phyloP scores from a whole-genome alignment of 1,140 invertebrate species.

The Drosophila eugracilis region DNA sequence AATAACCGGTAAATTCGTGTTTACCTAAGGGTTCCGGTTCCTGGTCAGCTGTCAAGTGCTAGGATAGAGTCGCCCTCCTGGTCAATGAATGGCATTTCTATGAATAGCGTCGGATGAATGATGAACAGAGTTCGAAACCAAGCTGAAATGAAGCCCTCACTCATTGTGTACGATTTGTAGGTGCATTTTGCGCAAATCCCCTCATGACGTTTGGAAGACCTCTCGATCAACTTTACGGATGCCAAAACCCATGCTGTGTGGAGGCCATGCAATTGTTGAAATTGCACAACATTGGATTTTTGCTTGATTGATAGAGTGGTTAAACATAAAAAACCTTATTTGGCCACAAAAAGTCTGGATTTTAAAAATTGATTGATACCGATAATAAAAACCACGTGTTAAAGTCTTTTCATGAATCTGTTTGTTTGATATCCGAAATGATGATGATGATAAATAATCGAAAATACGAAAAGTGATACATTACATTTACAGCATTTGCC shows the following conservation, averaged over 20 bases:
- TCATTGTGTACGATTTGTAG: conserved; percentile 33
- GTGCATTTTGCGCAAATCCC: conserved; percentile 34
- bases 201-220: background rate
- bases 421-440: too few relatives aligned
- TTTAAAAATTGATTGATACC: conserved; percentile 35
- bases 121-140: conserved; percentile 54
- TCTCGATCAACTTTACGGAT: conserved; percentile 32
- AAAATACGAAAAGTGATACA: too few relatives aligned
- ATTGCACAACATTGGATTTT: conserved; percentile 54
- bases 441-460: too few relatives aligned
- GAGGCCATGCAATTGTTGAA: conserved; percentile 58
- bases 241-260: conserved; percentile 17
- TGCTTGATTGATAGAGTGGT: conserved; percentile 60
- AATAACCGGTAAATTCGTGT: conserved; percentile 84
- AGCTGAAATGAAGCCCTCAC: conserved; percentile 10
- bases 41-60: conserved; percentile 79
- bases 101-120: conserved; percentile 56
- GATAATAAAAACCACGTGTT: too few relatives aligned
- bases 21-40: conserved; percentile 67
- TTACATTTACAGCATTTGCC: too few relatives aligned
- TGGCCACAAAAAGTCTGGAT: conserved; percentile 49
- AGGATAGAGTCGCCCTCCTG: conserved; percentile 8
- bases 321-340: conserved; percentile 52
- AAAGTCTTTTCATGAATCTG: too few relatives aligned
- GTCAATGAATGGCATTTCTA: conserved; percentile 48